These are phyloP conservation scores for Nyctibius bracteatus DNA, from an alignment of 2,113 vertebrate species.

Conservation along the genomic window DNA sequence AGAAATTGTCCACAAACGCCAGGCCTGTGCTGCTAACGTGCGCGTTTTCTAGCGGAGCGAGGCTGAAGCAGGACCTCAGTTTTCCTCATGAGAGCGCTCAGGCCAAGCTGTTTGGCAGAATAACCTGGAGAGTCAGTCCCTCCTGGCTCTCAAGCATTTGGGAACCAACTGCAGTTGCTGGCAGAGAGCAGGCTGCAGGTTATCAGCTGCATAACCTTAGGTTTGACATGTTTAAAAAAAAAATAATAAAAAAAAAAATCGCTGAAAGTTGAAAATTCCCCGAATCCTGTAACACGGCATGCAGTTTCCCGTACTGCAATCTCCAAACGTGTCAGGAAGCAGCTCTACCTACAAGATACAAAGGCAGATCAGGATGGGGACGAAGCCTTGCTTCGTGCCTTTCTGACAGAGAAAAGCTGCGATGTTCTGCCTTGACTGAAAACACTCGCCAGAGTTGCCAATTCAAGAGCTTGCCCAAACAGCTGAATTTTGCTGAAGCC, in stretches of 20 bases:
- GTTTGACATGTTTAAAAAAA: background rate
- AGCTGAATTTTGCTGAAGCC: background rate
- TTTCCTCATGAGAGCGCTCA: background rate
- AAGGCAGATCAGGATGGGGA: background rate
- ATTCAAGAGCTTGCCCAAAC: background rate
- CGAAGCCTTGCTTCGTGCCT: fast-evolving
- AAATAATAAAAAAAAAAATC: background rate
- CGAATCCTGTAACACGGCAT: fast-evolving
- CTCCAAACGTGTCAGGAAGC: background rate
- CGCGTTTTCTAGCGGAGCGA: fast-evolving
- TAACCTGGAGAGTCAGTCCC: background rate
- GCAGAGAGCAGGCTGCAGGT: background rate
- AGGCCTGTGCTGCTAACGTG: fast-evolving
- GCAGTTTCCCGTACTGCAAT: fast-evolving
- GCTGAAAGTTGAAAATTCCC: background rate
- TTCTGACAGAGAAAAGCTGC: background rate
- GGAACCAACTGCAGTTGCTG: background rate
- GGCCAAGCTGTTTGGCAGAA: background rate
- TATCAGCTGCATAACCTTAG: fast-evolving
- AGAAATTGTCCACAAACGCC: background rate
- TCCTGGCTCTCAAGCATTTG: background rate
- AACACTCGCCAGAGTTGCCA: background rate
- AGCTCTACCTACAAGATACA: background rate
- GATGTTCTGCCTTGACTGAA: background rate
- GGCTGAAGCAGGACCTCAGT: background rate